phyloP scores from a whole-genome alignment of 2,113 vertebrate species.

The Corythaeola cristata region DNA sequence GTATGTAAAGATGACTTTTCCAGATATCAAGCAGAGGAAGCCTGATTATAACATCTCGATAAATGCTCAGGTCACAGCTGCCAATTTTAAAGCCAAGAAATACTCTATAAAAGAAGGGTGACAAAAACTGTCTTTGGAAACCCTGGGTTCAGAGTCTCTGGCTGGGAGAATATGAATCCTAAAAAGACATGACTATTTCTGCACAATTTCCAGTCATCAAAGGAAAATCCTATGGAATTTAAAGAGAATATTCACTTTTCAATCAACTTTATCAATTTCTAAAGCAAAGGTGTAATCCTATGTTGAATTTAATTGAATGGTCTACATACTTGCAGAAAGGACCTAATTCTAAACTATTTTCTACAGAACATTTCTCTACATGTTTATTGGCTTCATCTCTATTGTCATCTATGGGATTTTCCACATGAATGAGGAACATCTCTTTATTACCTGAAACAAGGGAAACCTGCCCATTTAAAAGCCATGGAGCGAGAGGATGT shows the following conservation, averaged over 20 bases:
- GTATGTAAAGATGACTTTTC: background rate
- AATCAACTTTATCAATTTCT: background rate
- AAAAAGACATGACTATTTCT: background rate
- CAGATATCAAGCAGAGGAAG: background rate
- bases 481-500: accelerated
- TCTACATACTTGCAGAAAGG: background rate
- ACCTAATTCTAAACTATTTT: background rate
- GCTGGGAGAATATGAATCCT: background rate
- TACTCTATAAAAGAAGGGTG: background rate
- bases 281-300: background rate
- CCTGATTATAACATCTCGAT: background rate
- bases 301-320: background rate
- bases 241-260: background rate
- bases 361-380: background rate
- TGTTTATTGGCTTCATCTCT: background rate
- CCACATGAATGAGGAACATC: background rate
- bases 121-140: background rate
- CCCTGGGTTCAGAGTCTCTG: background rate
- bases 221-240: background rate
- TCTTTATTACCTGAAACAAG: background rate
- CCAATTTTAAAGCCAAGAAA: constrained; percentile 11
- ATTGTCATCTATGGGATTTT: background rate
- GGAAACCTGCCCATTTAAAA: background rate
- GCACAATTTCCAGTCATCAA: background rate
- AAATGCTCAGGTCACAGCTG: background rate